Conservation (phyloP, 1,140 invertebrate genomes). For the Sitophilus oryzae region DNA sequence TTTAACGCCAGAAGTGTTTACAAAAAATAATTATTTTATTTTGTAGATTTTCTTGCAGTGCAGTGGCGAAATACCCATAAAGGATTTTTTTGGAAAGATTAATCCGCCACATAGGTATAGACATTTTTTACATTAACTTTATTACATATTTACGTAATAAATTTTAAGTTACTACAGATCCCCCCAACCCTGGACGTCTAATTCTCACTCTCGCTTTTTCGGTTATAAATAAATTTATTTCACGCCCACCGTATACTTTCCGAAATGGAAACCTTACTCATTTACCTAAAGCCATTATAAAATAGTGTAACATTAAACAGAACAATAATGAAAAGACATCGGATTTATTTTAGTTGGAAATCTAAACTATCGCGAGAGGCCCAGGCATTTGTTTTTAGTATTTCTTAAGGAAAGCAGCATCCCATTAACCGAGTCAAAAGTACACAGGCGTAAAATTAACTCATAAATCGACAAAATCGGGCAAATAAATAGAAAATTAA, state of each 20-base stretch:
- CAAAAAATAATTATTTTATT: too few relatives aligned
- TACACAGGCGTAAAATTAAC: conserved; percentile 18
- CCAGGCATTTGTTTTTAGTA: conserved; percentile 14
- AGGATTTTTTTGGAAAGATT: too few relatives aligned
- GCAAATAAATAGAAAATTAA: conserved; percentile 21
- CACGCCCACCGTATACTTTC: conserved; percentile 12
- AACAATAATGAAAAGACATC: conserved; percentile 21
- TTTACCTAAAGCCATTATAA: conserved; percentile 25
- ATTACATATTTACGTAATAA: too few relatives aligned
- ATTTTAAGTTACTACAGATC: too few relatives aligned
- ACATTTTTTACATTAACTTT: too few relatives aligned
- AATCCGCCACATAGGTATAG: too few relatives aligned
- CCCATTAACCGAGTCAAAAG: conserved; percentile 24
- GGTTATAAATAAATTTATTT: conserved; percentile 9
- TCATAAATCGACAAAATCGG: conserved; percentile 20
- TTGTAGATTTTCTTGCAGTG: too few relatives aligned
- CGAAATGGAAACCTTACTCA: conserved; percentile 20
- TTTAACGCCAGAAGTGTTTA: too few relatives aligned
- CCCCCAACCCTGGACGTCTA: too few relatives aligned
- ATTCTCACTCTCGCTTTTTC: too few relatives aligned
- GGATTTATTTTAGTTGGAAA: conserved; percentile 23
- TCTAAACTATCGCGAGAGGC: conserved; percentile 17
- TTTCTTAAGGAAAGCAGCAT: conserved; percentile 21
- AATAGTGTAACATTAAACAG: conserved; percentile 23
- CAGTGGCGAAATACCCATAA: too few relatives aligned